These are phyloP conservation scores for Meloidogyne exigua DNA, from an alignment of 1,140 invertebrate species.

Conservation along the genomic window DNA sequence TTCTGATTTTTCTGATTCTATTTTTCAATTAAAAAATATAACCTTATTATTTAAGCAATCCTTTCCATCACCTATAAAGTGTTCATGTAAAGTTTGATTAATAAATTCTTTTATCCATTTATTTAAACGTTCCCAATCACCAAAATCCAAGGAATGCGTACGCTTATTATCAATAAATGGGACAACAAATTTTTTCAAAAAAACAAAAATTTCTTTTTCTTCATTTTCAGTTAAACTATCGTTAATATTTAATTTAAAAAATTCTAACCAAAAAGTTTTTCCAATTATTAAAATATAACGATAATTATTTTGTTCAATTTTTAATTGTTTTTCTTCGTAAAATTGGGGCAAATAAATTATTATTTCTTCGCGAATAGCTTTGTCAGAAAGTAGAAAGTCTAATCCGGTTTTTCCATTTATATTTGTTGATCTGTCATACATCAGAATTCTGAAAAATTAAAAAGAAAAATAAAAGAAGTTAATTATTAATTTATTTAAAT, in stretches of 20 bases:
- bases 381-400: background rate
- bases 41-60: background rate
- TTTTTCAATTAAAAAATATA: background rate
- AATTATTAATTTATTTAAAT: too few relatives aligned
- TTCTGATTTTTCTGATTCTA: too few relatives aligned
- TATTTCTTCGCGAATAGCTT: background rate
- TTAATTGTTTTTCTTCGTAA: background rate
- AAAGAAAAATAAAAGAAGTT: too few relatives aligned
- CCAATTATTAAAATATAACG: background rate
- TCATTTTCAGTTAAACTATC: background rate
- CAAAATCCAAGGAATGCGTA: too few relatives aligned
- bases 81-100: background rate
- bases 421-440: background rate
- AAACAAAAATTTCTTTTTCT: background rate
- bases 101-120: background rate
- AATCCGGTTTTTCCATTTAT: background rate
- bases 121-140: background rate
- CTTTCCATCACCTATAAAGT: background rate
- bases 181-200: background rate
- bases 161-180: too few relatives aligned
- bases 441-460: background rate
- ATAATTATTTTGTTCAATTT: background rate
- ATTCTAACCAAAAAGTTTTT: slow-evolving; percentile 1
- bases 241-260: background rate
- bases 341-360: slow-evolving; percentile 1